phyloP scores from a whole-genome alignment of 2,797 vertebrate genomes.

The Oreochromis grahami region DNA sequence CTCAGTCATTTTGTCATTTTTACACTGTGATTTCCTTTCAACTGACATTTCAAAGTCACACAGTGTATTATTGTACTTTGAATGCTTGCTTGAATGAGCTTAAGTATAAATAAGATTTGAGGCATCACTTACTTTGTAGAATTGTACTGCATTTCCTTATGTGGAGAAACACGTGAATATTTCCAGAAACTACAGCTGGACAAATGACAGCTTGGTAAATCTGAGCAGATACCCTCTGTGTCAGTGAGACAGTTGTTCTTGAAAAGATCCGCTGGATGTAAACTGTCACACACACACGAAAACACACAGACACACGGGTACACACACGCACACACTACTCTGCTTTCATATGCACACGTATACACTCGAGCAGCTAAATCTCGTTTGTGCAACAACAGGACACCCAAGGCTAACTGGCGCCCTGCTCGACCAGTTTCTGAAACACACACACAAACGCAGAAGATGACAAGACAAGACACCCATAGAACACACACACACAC shows the following conservation, averaged over 20 bases:
- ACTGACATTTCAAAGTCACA: not conserved
- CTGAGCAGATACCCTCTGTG: not conserved
- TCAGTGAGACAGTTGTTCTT: not conserved
- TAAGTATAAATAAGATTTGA: not conserved
- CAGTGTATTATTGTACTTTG: not conserved
- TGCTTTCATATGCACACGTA: not conserved
- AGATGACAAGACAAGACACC: constrained; percentile 1
- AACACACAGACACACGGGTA: not conserved
- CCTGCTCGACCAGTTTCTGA: constrained; percentile 67
- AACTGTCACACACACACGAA: not conserved
- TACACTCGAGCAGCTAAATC: constrained; percentile 9
- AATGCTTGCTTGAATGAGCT: not conserved
- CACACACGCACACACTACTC: not conserved
- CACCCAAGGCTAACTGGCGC: constrained; percentile 59
- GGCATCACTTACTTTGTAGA: not conserved
- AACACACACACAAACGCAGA: constrained; percentile 29
- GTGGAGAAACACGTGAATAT: not conserved
- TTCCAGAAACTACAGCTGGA: not conserved
- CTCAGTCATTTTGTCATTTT: not conserved
- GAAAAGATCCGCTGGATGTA: constrained; percentile 9
- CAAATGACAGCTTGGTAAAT: not conserved
- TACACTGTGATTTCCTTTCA: not conserved
- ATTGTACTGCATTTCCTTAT: not conserved
- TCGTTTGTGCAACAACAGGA: constrained; percentile 62
- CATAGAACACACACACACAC: not conserved